Evolutionary conservation across 2,113 vertebrate species (phyloP).

Genomic region (Cochlearius cochlearius): DNA sequence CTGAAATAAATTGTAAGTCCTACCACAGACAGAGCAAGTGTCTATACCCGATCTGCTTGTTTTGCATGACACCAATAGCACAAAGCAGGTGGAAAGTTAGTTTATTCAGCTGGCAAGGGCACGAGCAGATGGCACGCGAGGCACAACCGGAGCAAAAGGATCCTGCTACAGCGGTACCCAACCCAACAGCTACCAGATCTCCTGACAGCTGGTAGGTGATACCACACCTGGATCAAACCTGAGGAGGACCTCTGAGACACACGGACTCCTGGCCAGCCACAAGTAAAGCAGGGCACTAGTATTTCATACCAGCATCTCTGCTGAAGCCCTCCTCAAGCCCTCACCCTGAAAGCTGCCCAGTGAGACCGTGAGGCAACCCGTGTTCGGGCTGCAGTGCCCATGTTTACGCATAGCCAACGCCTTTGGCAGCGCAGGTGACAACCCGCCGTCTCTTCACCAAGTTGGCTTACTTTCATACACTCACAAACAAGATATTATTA

Average conservation of each 20-base stretch:
- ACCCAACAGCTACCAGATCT: neutral
- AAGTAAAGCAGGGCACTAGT: neutral
- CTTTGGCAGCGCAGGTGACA: too few relatives aligned
- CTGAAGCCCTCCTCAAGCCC: neutral
- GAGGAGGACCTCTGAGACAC: neutral
- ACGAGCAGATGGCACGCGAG: neutral
- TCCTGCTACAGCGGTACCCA: accelerated
- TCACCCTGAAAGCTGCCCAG: neutral
- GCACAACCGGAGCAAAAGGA: neutral
- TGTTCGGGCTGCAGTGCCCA: neutral
- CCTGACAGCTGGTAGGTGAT: neutral
- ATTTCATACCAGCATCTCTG: neutral
- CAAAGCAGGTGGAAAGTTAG: neutral
- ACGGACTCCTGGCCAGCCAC: neutral
- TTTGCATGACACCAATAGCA: neutral
- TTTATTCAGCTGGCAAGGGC: neutral
- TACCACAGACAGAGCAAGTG: neutral
- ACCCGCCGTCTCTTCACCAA: neutral
- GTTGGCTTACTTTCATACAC: too few relatives aligned
- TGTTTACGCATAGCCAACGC: accelerated
- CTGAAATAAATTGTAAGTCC: neutral
- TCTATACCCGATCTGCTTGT: accelerated
- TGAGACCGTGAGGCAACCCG: neutral
- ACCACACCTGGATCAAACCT: too few relatives aligned
- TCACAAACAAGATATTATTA: neutral